Conservation (phyloP, 2,888 invertebrate genomes). For the Trichopoda pennipes region DNA sequence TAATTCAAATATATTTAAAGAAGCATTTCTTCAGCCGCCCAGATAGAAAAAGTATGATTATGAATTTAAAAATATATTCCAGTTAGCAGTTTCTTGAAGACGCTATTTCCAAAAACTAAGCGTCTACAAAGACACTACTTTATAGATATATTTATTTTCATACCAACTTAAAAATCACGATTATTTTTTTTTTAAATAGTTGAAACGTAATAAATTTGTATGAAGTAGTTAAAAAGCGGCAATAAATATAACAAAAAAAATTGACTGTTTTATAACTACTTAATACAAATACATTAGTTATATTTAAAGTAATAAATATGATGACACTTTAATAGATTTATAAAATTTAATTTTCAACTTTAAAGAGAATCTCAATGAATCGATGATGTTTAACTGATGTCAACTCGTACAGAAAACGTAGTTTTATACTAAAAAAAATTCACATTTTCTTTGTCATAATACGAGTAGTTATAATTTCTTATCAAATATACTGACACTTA, state of each 20-base stretch:
- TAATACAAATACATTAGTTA: constrained; percentile 63
- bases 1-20: too few species aligned
- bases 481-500: constrained; percentile 1
- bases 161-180: not conserved
- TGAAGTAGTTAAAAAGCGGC: constrained; percentile 70
- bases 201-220: constrained; percentile 51
- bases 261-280: constrained; percentile 71
- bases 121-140: constrained; percentile 58
- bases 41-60: not conserved
- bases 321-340: not conserved
- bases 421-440: constrained; percentile 46
- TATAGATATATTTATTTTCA: constrained; percentile 28
- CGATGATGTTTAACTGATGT: constrained; percentile 21
- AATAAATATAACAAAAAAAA: constrained; percentile 53
- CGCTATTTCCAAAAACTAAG: constrained; percentile 2
- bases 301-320: not conserved
- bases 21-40: too few species aligned
- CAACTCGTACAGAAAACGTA: not conserved
- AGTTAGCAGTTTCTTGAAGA: constrained; percentile 48
- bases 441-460: not conserved
- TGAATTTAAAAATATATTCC: constrained; percentile 35
- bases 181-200: not conserved
- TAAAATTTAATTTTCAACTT: constrained; percentile 8
- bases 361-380: not conserved
- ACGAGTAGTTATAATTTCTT: constrained; percentile 17